These are phyloP conservation scores for Muntiacus reevesi DNA, from an alignment of 2,113 vertebrate species.

Conservation along the genomic window DNA sequence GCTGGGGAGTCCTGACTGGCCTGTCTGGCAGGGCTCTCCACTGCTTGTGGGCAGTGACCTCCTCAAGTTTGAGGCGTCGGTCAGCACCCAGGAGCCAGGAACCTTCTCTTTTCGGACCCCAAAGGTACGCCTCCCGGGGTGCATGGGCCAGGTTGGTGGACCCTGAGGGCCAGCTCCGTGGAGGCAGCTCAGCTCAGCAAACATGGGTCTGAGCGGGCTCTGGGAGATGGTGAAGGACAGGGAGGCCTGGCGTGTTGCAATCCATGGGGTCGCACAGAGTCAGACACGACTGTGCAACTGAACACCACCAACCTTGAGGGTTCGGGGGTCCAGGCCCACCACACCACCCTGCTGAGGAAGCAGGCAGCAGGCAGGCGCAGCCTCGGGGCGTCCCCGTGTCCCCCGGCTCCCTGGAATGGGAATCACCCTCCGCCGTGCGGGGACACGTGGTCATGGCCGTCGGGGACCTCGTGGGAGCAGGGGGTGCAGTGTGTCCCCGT, in stretches of 20 bases:
- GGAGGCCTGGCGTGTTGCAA: background rate
- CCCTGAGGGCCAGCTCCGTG: rapidly evolving
- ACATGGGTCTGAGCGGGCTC: background rate
- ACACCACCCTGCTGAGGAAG: background rate
- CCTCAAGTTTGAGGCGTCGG: conserved; percentile 73
- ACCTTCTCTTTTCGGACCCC: conserved; percentile 78
- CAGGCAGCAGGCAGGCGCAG: background rate
- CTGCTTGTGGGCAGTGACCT: conserved; percentile 76
- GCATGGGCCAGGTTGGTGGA: background rate
- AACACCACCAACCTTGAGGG: background rate
- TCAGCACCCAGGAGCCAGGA: conserved; percentile 57
- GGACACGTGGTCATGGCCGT: too few relatives aligned
- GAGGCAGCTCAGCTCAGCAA: too few relatives aligned
- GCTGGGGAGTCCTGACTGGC: background rate
- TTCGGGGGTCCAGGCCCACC: background rate
- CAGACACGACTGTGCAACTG: background rate
- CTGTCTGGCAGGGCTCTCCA: conserved; percentile 22
- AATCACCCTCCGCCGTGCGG: background rate
- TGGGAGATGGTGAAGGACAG: background rate
- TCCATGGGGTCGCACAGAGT: background rate
- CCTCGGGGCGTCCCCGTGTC: background rate
- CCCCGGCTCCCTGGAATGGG: background rate
- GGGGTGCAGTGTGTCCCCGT: background rate
- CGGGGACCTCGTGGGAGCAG: background rate
- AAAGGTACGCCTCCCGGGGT: conserved; percentile 70